Evolutionary conservation across 2,888 invertebrate genomes (phyloP).

Genomic region (Pecten maximus): DNA sequence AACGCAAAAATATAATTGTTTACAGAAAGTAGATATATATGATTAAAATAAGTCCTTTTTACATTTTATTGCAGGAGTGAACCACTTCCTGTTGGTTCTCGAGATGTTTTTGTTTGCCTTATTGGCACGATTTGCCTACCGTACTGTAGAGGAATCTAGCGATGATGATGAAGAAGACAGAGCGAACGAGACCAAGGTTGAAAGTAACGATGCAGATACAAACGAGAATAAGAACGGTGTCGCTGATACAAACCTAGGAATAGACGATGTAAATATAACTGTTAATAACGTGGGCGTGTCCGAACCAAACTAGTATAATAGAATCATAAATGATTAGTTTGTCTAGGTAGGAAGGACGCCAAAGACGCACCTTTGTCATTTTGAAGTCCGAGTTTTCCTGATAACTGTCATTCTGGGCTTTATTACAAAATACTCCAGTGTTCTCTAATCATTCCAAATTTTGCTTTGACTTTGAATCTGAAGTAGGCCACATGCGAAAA

Average conservation of each 20-base stretch:
- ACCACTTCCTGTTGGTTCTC: slow-evolving; percentile 56
- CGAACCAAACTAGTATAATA: neutral
- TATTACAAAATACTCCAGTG: too few relatives aligned
- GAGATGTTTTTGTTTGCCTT: slow-evolving; percentile 56
- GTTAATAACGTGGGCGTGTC: neutral
- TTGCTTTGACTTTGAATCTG: too few relatives aligned
- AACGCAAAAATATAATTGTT: too few relatives aligned
- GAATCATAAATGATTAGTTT: neutral
- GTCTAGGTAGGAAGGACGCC: neutral
- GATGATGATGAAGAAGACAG: neutral
- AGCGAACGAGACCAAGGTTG: neutral
- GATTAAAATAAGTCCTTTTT: neutral
- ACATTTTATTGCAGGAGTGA: slow-evolving; percentile 53
- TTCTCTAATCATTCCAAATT: too few relatives aligned
- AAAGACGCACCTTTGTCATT: neutral
- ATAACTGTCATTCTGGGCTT: neutral
- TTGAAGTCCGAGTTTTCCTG: neutral
- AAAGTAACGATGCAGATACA: neutral
- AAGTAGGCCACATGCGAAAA: too few relatives aligned
- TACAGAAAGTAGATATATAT: neutral
- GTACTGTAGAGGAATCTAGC: slow-evolving; percentile 40
- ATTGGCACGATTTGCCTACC: slow-evolving; percentile 60
- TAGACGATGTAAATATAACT: neutral
- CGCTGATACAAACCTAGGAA: neutral
- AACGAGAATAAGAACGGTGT: neutral